Evolutionary conservation across 2,113 vertebrate species (phyloP), one percentile per base, ranked within the genome.

Genomic region (Microtus montanus): DNA sequence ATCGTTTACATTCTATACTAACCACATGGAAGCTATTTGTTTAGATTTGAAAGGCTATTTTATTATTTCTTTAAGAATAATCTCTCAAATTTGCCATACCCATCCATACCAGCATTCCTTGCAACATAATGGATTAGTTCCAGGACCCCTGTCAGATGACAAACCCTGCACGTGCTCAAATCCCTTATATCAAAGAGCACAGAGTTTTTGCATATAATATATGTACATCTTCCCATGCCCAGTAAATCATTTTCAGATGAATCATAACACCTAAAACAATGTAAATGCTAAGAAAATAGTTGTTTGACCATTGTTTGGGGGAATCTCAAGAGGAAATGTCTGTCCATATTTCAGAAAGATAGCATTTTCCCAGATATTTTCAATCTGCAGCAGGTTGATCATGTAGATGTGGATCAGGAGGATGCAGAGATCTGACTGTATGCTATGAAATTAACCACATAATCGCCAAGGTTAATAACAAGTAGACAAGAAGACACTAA

Each of bases 381-480:
- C 71, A 75, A 28, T 68, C 28, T 15, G 64, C n/a, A n/a, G 35
- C 47, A 84, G 63, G 14, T 58, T 58, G 7, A 84, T n/a, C 52
- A 30, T 77, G 61, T 14, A 24, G 11, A 84, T 47, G 35, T 77
- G 70, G 49, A 77, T 44, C 20, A 58, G 54, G 47, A 84, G 28
- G 79, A 84, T 66, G 61, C 13, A 38, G 58, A 77, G 54, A 17
- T 22, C 28, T 68, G 87, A 20, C 54, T 44, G 5, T 54, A 66
- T 78, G 63, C 44, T 82, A 92, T 33, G 9, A 66, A 35, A 95
- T 89, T 96, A 94, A 91, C 91, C 64, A 90, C 14, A 3, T 89
- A 91, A 95, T 73, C 95, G 70, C 84, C 89, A 88, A 68, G 91
- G 87, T 87, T 87, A 93, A 96, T 92, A 95, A 63, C 58, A 71